Percentiles rank a stretch among this genome's conserved stretches.
phyloP scores from a whole-genome alignment of 2,113 vertebrate genomes.

The Stegostoma tigrinum region DNA sequence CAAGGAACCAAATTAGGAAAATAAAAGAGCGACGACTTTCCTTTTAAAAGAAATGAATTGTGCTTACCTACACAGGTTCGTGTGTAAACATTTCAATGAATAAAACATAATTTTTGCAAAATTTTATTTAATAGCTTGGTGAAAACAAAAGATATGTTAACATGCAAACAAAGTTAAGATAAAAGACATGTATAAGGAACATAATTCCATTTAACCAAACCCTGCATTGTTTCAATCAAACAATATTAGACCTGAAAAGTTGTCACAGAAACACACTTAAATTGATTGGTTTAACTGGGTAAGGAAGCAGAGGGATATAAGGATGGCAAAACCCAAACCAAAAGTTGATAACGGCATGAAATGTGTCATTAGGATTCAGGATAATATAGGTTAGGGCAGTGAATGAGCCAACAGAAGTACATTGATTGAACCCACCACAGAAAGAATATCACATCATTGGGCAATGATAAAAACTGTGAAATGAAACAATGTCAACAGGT shows the following conservation, averaged over 20 bases:
- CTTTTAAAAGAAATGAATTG: neutral
- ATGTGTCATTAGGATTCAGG: neutral
- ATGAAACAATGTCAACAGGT: neutral
- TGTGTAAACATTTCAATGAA: neutral
- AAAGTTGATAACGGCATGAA: neutral
- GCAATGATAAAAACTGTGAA: neutral
- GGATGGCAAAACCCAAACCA: neutral
- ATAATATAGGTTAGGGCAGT: neutral
- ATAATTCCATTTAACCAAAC: conserved; percentile 1
- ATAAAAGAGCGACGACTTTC: neutral
- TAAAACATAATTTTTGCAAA: neutral
- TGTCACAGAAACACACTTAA: neutral
- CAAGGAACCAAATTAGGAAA: neutral
- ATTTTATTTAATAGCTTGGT: neutral
- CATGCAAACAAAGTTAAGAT: neutral
- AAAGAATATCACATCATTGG: neutral
- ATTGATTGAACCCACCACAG: neutral
- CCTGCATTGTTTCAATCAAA: neutral
- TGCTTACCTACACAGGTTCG: neutral
- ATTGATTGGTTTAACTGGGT: neutral
- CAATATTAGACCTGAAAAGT: neutral
- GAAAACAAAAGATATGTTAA: neutral
- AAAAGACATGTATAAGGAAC: neutral
- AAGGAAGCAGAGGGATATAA: neutral
- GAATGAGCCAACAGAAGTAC: neutral